phyloP scores from a whole-genome alignment of 2,797 vertebrate species.

The Acipenser ruthenus region DNA sequence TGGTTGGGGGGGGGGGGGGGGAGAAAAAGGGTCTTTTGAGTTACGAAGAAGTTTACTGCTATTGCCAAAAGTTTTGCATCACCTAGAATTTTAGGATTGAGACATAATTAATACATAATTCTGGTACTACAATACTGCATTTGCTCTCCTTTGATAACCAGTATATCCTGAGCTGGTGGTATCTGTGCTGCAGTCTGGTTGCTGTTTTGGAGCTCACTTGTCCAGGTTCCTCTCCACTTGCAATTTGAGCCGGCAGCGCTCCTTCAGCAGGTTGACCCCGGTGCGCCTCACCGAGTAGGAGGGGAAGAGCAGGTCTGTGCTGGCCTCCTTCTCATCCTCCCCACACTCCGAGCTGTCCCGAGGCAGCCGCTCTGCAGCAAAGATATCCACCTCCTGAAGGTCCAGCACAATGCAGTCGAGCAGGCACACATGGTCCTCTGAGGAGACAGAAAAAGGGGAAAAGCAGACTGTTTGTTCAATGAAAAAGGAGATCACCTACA shows the following conservation, averaged over 20 bases:
- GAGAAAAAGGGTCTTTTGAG: background rate
- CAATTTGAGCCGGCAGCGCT: constrained; percentile 76
- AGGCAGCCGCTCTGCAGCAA: constrained; percentile 72
- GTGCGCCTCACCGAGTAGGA: constrained; percentile 77
- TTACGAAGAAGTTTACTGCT: background rate
- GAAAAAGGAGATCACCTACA: too few relatives aligned
- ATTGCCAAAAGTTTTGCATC: too few relatives aligned
- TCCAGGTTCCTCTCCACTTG: constrained; percentile 93
- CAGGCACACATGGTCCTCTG: constrained; percentile 79
- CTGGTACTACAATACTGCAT: too few relatives aligned
- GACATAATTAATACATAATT: background rate
- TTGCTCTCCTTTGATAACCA: too few relatives aligned
- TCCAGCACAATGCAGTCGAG: constrained; percentile 89
- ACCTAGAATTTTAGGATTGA: too few relatives aligned
- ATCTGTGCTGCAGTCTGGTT: too few relatives aligned
- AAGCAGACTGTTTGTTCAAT: background rate
- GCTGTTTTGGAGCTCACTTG: constrained; percentile 53
- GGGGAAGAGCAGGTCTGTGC: constrained; percentile 72
- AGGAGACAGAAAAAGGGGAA: background rate
- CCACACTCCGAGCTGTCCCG: constrained; percentile 46
- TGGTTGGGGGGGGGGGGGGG: constrained; percentile 4
- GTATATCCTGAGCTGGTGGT: too few relatives aligned
- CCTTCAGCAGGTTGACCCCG: constrained; percentile 81
- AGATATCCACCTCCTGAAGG: constrained; percentile 94
- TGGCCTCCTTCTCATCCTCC: constrained; percentile 41